Base-by-base conservation (phyloP, 2,113 vertebrate genomes). In the Hippocampus barbouri region DNA sequence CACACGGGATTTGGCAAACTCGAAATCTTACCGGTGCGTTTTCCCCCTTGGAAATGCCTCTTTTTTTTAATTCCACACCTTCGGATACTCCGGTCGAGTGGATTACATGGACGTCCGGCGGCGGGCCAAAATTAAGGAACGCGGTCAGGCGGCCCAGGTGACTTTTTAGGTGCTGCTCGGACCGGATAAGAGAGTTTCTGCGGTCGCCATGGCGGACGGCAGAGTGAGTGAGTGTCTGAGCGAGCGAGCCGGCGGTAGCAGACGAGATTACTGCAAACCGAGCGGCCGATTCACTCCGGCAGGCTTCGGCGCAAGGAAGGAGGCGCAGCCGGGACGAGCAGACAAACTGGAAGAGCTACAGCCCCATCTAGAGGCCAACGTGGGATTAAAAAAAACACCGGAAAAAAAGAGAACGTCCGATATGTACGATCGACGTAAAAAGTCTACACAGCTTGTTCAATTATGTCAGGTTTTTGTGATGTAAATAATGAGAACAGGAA, bases 181-280 rank as follows among this genome's bases (percentile, higher is more conserved):
- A 3, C 68, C 79, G 73, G 62, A 51, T 76, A 68, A 41, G 78
- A 78, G 80, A 81, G 80, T 80, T 81, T 77, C 72, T 75, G 84
- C 84, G 88, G 89, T 92, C 90, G 91, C 90, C 92, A 93, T 93
- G 88, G 87, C 89, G 86, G 90, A 91, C 88, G 88, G 89, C 87
- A 89, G 85, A 78, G 78, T 59, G 53, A 59, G 72, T 54, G 83
- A 75, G 80, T 79, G n/a, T n/a, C n/a, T n/a, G 51, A 57, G 56
- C 27, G 51, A 66, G 64, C 14, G 59, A 61, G 59, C 59, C 59
- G 59, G 59, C 43, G 41, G 64, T 25, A 1, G n/a, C 43, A 47
- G 23, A 47, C n/a, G 64, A 66, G 64, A 66, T 66, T 66, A 66
- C 12, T 27, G 64, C 61, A 18, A n/a, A 16, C 60, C 16, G 7